Base-by-base conservation (phyloP, 2,797 vertebrate species). In the Lophius americanus region DNA sequence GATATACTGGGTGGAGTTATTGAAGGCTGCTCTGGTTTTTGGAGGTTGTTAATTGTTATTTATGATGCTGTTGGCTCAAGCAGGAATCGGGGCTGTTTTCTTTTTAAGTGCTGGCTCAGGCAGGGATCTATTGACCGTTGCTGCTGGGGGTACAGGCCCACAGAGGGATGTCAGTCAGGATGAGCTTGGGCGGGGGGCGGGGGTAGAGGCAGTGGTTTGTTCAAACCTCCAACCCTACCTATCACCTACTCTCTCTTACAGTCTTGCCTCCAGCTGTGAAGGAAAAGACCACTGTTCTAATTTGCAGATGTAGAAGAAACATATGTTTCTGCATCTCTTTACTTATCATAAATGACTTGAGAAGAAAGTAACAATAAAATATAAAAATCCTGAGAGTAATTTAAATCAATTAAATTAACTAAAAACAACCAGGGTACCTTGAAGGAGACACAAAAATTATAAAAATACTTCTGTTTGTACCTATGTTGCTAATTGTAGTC, bases 31-130 rank as follows among this genome's bases (percentile, higher is more conserved):
- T 75, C 79, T 78, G 85, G 83, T 82, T 90, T 91, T 83, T 68
- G 79, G 78, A 73, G 62, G 76, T 68, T 85, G 84, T 86, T 88
- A 89, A 88, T 91, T 89, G 75, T 86, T 92, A 92, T 92, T 90
- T 89, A 93, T 89, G 88, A 87, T 52, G 78, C 82, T 77, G 78
- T 63, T 74, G 76, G 79, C 64, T 46, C 46, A 62, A 78, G 57
- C 68, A 66, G 43, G 41, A 56, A 76, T 36, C 41, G 68, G 66
- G 70, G 59, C 60, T 44, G 75, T 64, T 74, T 81, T 74, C 81
- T 88, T 85, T 90, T 92, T 86, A 90, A 85, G 85, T 75, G 73
- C 62, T 59, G 76, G 70, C 86, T 86, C 73, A 76, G 75, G 76
- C 70, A 75, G 68, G 76, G 81, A 73, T 79, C 78, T 89, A 91